These are phyloP conservation scores for Todiramphus chloris DNA, from an alignment of 2,113 vertebrate genomes.

Conservation along the genomic window DNA sequence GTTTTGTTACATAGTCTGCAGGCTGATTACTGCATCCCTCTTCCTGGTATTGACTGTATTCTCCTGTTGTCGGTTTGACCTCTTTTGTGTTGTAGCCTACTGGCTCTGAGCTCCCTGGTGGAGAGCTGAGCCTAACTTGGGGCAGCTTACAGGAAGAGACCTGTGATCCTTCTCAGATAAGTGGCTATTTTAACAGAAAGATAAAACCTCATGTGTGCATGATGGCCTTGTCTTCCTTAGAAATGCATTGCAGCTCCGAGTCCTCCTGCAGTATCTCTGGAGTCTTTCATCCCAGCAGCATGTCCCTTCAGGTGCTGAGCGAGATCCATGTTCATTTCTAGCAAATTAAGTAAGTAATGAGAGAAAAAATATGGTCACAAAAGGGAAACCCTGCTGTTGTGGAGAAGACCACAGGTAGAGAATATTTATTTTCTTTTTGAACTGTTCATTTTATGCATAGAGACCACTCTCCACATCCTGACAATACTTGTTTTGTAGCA, in stretches of 20 bases:
- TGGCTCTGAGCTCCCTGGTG: not conserved
- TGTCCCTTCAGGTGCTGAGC: not conserved
- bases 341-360: not conserved
- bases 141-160: not conserved
- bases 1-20: not conserved
- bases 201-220: fast-evolving
- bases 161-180: not conserved
- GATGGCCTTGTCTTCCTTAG: not conserved
- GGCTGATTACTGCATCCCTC: not conserved
- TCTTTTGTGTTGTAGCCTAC: not conserved
- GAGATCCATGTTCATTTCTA: not conserved
- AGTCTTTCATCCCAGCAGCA: not conserved
- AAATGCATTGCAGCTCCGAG: not conserved
- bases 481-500: not conserved
- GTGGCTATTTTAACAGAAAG: not conserved
- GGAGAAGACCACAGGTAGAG: not conserved
- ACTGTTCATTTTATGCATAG: not conserved
- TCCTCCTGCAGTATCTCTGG: not conserved
- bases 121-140: not conserved
- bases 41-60: not conserved
- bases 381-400: not conserved
- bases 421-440: not conserved
- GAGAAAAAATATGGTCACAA: not conserved
- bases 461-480: not conserved
- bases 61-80: not conserved